A percentile compares a stretch with the other conserved stretches of the same genome.
phyloP scores from a whole-genome alignment of 2,797 vertebrate genomes.

The Fistularia commersonii region DNA sequence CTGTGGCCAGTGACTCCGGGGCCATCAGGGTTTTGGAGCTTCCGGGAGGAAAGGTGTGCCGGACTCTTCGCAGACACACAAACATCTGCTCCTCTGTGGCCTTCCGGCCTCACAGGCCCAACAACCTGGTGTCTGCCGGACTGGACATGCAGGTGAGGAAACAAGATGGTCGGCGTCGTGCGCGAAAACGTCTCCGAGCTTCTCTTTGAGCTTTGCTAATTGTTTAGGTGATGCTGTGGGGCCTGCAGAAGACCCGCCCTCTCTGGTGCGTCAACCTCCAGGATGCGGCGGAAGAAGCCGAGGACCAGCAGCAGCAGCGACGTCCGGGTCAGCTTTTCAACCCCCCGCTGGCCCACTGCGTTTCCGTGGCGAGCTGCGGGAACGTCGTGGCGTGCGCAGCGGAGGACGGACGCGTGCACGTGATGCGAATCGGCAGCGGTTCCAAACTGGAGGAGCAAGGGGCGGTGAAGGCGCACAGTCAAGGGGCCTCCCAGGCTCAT shows the following conservation, averaged over 20 bases:
- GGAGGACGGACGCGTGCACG: slow-evolving; percentile 86
- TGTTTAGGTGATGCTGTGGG: slow-evolving; percentile 90
- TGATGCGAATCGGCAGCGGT: slow-evolving; percentile 83
- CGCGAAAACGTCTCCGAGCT: not conserved
- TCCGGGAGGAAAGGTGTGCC: slow-evolving; percentile 79
- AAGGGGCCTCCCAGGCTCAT: slow-evolving; percentile 88
- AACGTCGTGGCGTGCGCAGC: slow-evolving; percentile 87
- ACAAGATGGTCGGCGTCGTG: not conserved
- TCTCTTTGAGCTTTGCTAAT: not conserved
- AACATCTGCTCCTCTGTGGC: slow-evolving; percentile 94
- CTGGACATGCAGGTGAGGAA: slow-evolving; percentile 94
- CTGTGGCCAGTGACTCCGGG: slow-evolving; percentile 88
- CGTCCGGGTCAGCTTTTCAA: slow-evolving; percentile 86
- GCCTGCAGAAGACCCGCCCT: slow-evolving; percentile 88
- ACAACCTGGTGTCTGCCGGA: slow-evolving; percentile 90
- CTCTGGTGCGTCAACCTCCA: slow-evolving; percentile 88
- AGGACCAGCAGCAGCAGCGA: slow-evolving; percentile 63
- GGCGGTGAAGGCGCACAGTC: slow-evolving; percentile 80
- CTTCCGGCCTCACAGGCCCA: slow-evolving; percentile 90
- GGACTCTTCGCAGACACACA: slow-evolving; percentile 85
- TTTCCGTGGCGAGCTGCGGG: slow-evolving; percentile 85
- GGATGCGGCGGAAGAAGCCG: slow-evolving; percentile 70
- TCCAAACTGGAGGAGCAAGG: slow-evolving; percentile 80
- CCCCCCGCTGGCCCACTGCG: slow-evolving; percentile 88
- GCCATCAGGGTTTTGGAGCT: slow-evolving; percentile 85